Evolutionary conservation across 2,113 vertebrate genomes (phyloP).

Genomic region (Elgaria multicarinata): DNA sequence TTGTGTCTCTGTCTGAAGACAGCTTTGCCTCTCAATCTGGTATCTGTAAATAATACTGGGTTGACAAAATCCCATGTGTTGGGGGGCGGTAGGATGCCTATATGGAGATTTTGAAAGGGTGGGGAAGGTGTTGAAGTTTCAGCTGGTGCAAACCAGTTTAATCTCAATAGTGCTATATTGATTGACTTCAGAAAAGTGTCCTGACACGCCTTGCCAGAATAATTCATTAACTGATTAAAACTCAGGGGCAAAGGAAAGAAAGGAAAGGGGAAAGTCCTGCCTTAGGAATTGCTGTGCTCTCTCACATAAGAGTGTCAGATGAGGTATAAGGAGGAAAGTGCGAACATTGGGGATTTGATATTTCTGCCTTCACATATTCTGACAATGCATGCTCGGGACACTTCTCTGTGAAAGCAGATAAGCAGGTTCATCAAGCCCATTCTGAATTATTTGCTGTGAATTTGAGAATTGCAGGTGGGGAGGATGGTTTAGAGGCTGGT

Average conservation of each 20-base stretch:
- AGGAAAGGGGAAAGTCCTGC: background rate
- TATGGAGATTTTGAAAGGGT: background rate
- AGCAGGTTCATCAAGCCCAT: too few species aligned
- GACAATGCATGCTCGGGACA: background rate
- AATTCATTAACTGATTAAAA: background rate
- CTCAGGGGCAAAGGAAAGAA: background rate
- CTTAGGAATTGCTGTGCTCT: too few species aligned
- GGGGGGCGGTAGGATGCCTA: background rate
- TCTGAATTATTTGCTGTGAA: background rate
- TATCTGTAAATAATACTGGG: background rate
- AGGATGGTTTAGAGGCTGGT: too few species aligned
- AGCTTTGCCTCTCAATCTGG: background rate
- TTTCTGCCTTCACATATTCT: background rate
- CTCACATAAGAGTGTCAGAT: background rate
- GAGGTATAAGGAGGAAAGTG: background rate
- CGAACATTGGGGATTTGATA: too few species aligned
- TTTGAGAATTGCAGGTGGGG: background rate
- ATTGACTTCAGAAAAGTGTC: background rate
- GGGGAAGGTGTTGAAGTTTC: background rate
- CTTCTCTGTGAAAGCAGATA: background rate
- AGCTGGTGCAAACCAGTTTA: background rate
- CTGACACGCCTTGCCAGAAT: background rate
- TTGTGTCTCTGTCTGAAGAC: background rate
- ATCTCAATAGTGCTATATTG: background rate
- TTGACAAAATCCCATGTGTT: background rate